Evolutionary conservation across 2,113 vertebrate genomes (phyloP).

Genomic region (Centrocercus urophasianus): DNA sequence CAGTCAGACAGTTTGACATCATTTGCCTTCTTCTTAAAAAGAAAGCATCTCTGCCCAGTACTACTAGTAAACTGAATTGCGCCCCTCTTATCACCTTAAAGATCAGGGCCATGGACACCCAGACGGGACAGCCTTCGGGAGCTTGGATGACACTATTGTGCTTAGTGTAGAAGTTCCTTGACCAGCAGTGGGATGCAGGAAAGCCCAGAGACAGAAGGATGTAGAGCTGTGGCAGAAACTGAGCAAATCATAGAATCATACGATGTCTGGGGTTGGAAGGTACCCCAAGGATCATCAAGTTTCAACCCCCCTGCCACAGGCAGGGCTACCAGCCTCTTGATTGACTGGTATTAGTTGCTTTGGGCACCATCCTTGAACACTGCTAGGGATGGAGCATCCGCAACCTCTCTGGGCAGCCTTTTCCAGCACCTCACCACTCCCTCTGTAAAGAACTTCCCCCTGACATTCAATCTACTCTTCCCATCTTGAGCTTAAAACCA

Average conservation of each 20-base stretch:
- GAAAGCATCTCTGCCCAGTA: not conserved
- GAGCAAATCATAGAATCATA: not conserved
- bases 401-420: too few relatives aligned
- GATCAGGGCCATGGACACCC: rapidly evolving
- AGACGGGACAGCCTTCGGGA: not conserved
- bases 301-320: too few relatives aligned
- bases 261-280: too few relatives aligned
- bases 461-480: too few relatives aligned
- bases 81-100: not conserved
- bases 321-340: too few relatives aligned
- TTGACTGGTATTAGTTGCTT: too few relatives aligned
- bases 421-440: too few relatives aligned
- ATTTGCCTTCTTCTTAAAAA: not conserved
- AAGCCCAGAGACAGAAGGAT: not conserved
- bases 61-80: not conserved
- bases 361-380: too few relatives aligned
- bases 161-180: not conserved
- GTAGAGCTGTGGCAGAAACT: not conserved
- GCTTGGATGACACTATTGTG: not conserved
- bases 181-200: not conserved
- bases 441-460: too few relatives aligned
- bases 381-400: too few relatives aligned
- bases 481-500: too few relatives aligned
- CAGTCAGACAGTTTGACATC: not conserved
- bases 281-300: too few relatives aligned